A percentile compares a stretch with the other conserved stretches of the same genome.
These are phyloP conservation scores for Paramormyrops hopkinsi DNA, from an alignment of 2,797 vertebrate species.

Conservation along the genomic window DNA sequence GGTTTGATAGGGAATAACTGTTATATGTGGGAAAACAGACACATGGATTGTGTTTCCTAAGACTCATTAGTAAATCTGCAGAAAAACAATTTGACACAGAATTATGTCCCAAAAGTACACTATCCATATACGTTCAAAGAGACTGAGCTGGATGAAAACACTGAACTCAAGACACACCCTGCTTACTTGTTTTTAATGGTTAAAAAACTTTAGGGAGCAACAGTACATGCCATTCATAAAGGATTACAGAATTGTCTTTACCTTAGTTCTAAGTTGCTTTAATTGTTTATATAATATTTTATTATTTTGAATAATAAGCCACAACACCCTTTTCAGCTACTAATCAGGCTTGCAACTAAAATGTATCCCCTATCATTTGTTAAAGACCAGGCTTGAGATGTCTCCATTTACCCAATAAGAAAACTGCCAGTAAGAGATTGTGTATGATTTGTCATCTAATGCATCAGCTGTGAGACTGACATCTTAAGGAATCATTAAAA, in stretches of 20 bases:
- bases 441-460: neutral
- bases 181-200: neutral
- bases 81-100: neutral
- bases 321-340: neutral
- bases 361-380: neutral
- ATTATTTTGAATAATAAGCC: neutral
- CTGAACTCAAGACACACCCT: neutral
- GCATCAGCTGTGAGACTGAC: neutral
- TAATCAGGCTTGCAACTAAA: neutral
- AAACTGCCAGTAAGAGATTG: neutral
- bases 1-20: neutral
- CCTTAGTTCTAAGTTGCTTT: neutral
- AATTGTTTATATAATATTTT: neutral
- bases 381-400: neutral
- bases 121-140: neutral
- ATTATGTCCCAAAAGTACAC: neutral
- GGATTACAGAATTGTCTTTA: neutral
- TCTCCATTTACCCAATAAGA: neutral
- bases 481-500: neutral
- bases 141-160: neutral
- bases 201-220: neutral
- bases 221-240: neutral
- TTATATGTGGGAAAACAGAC: neutral
- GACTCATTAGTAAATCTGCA: neutral
- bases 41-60: neutral